Evolutionary conservation across 1,140 invertebrate genomes (phyloP), one percentile per base, ranked within the genome.

Genomic region (Ips nitidus): DNA sequence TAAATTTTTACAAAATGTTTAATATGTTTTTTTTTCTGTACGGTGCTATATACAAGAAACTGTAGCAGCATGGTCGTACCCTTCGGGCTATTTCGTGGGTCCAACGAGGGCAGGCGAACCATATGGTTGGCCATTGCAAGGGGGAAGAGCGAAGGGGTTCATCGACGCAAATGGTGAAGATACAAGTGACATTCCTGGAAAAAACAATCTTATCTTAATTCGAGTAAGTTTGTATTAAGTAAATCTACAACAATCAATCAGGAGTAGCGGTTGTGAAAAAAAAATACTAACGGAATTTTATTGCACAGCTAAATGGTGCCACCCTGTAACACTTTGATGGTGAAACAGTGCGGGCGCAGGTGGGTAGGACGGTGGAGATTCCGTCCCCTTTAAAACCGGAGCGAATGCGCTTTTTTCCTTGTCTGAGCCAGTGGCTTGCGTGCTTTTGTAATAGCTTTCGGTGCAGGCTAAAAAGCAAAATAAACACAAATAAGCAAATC

Each of bases 101-200:
- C 91, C 90, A 41, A 95, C 88, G 62, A 95, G 86, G n/a, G 93
- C 90, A 74, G 87, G 89, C 74, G 89, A 87, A 70, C 89, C 88
- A 81, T 95, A 96, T 64, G 90, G 87, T 80, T 95, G 93, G 38
- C 89, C 87, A 79, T 89, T 93, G 83, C 93, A 95, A 50, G 93
- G 93, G 36, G 93, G 92, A 77, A 95, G 85, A 70, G 93, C 92
- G 84, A 95, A 95, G 45, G 93, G 93, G 80, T 95, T 95, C 84
- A 95, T 92, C 74, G 90, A 89, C 38, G 87, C 86, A 83, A 94
- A 94, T 38, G 91, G 90, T 47, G 91, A 92, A 37, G 90, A 89
- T 38, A 94, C 91, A 60, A 95, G 84, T 72, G 93, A 82, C 83
- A 89, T 87, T 86, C 87, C 87, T 89, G 83, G 2, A 81, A 81